A percentile compares a stretch with the other conserved stretches of the same genome.
These are phyloP conservation scores for Dipus sagitta DNA, from an alignment of 2,797 vertebrate species.

Conservation along the genomic window DNA sequence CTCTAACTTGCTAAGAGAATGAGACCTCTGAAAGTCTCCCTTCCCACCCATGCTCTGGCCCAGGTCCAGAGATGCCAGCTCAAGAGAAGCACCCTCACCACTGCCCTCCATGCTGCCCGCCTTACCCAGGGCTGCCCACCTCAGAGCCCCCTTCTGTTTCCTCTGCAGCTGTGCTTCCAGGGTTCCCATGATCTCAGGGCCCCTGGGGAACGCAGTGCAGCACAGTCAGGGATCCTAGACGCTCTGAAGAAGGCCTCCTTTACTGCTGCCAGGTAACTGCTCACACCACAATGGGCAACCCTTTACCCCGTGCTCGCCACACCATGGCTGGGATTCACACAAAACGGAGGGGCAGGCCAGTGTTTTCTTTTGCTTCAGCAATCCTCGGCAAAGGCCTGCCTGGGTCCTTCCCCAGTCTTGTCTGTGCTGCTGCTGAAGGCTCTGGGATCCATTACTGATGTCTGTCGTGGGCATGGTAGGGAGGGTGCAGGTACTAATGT, in stretches of 20 bases:
- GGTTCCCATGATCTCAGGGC: slow-evolving; percentile 8
- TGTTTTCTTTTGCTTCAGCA: not conserved
- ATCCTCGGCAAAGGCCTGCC: not conserved
- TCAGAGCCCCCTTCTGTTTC: not conserved
- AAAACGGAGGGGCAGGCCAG: not conserved
- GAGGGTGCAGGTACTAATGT: accelerated
- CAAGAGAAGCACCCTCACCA: not conserved
- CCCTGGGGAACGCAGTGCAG: not conserved
- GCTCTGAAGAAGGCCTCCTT: not conserved
- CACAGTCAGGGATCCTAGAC: not conserved
- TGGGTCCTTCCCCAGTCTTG: not conserved
- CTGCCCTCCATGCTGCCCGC: accelerated
- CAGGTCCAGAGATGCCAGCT: not conserved
- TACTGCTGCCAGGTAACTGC: not conserved
- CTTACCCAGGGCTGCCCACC: not conserved
- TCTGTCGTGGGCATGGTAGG: not conserved
- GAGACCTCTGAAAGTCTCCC: not conserved
- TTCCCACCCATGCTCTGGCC: not conserved
- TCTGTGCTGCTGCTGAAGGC: not conserved
- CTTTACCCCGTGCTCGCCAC: not conserved
- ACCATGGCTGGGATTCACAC: not conserved
- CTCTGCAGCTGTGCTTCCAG: not conserved
- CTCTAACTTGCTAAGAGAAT: not conserved
- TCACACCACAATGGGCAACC: not conserved
- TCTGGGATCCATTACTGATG: not conserved